A percentile compares a stretch with the other conserved stretches of the same genome.
Conservation (phyloP, 23 tunicate genomes). For the Halocynthia roretzi region DNA sequence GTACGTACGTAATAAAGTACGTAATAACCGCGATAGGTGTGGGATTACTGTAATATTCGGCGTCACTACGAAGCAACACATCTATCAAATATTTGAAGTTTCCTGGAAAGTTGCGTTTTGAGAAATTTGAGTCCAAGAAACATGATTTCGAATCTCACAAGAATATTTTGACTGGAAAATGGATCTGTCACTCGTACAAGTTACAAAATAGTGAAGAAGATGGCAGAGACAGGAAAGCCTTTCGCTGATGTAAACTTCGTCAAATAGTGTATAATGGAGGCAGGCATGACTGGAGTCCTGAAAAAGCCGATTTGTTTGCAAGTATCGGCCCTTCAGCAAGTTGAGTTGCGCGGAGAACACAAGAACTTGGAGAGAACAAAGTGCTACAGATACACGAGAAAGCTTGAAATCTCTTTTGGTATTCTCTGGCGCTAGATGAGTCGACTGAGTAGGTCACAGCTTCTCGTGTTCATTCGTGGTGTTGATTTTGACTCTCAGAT, state of each 20-base stretch:
- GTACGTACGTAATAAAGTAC: no score
- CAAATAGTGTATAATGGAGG: slow-evolving; percentile 41
- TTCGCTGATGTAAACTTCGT: slow-evolving; percentile 39
- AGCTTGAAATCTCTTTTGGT: slow-evolving; percentile 31
- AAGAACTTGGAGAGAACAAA: slow-evolving; percentile 33
- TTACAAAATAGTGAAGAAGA: slow-evolving; percentile 31
- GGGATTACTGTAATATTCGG: slow-evolving; percentile 36
- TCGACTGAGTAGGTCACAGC: slow-evolving; percentile 45
- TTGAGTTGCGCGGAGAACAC: slow-evolving; percentile 34
- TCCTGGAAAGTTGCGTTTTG: slow-evolving; percentile 23
- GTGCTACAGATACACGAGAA: slow-evolving; percentile 32
- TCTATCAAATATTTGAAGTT: slow-evolving; percentile 46
- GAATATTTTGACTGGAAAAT: slow-evolving; percentile 28
- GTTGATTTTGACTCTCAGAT: slow-evolving; percentile 23
- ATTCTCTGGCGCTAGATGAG: slow-evolving; percentile 44
- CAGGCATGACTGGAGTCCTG: slow-evolving; percentile 31
- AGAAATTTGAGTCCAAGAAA: slow-evolving; percentile 23
- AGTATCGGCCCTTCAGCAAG: slow-evolving; percentile 23
- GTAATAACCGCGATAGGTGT: no score
- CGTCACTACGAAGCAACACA: slow-evolving; percentile 40
- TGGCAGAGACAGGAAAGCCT: slow-evolving; percentile 36
- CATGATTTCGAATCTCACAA: slow-evolving; percentile 12
- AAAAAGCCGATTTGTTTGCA: slow-evolving; percentile 27
- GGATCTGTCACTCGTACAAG: slow-evolving; percentile 41
- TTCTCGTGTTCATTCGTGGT: slow-evolving; percentile 40